phyloP scores from a whole-genome alignment of 2,797 vertebrate genomes.

The Falco concolor region DNA sequence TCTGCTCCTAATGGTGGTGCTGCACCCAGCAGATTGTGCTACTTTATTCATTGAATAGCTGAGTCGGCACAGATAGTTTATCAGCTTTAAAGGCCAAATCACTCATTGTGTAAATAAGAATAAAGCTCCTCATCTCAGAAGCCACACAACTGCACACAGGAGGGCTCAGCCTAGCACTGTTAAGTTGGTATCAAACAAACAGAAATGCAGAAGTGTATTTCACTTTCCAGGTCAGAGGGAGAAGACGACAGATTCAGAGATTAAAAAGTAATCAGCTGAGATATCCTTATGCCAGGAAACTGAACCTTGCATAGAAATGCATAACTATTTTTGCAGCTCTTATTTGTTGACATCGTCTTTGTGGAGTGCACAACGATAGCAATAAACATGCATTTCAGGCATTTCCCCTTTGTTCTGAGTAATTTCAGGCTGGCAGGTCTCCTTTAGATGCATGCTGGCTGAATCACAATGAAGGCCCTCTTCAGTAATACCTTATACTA shows the following conservation, averaged over 20 bases:
- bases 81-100: neutral
- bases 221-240: neutral
- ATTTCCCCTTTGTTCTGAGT: slow-evolving; percentile 65
- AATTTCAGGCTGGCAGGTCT: slow-evolving; percentile 67
- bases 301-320: neutral
- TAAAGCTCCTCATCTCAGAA: neutral
- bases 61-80: slow-evolving; percentile 8
- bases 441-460: slow-evolving; percentile 49
- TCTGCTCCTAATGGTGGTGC: neutral
- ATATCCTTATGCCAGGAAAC: neutral
- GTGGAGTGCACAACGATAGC: neutral
- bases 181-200: neutral
- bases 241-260: neutral
- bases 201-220: neutral
- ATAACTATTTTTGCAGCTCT: neutral
- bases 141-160: neutral
- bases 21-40: neutral
- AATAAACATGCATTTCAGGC: slow-evolving; percentile 31
- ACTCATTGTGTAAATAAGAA: neutral
- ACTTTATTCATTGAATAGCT: neutral
- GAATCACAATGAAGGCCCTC: slow-evolving; percentile 74
- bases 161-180: neutral
- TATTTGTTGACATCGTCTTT: slow-evolving; percentile 1
- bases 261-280: neutral
- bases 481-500: slow-evolving; percentile 72